Base-by-base conservation (phyloP, 2,797 vertebrate genomes). In the Vireo griseus region DNA sequence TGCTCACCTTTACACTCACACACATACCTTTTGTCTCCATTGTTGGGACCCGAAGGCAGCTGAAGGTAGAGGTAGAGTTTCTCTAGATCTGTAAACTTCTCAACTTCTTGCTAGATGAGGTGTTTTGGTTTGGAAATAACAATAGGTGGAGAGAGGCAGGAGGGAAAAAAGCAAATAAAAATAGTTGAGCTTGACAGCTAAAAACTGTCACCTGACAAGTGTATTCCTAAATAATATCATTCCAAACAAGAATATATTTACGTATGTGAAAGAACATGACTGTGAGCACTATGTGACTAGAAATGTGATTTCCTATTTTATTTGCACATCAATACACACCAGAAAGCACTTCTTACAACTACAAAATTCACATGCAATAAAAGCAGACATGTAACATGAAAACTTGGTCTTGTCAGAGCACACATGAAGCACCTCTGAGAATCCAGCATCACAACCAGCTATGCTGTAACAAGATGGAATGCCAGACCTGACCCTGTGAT, bases 51-150 rank as follows among this genome's bases (percentile, higher is more conserved):
- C 98, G 99, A 99, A 99, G 99, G 99, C 99, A 99, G 99, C 98
- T 99, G 99, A 98, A 99, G 99, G 99, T 99, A 99, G 99, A 99
- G 99, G 99, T 99, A 99, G 99, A 99, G 99, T 99, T 99, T 99
- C 98, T 99, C 99, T 97, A 99, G 98, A 98, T 99, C 99, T 99
- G 99, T 99, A 99, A 99, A 99, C 99, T 99, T 99, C 99, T 99
- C 99, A 99, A 99, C 99, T 99, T 99, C 99, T 99, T 99, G 99
- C 99, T 99, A 98, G 73, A 96, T 92, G 96, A 85, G 47, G 87
- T 28, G 40, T 71, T 94, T 94, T 37, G 40, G 71, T 93, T 94
- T n/a, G 45, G 59, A 15, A 69, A 45, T 59, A 55, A 62, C 33
- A 51, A 40, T 39, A 20, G 26, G 37, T 9, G 2, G 35, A 25